These are phyloP conservation scores for Heliocidaris tuberculata DNA, from an alignment of 35 echinoderm and acorn worm genomes.

Conservation along the genomic window DNA sequence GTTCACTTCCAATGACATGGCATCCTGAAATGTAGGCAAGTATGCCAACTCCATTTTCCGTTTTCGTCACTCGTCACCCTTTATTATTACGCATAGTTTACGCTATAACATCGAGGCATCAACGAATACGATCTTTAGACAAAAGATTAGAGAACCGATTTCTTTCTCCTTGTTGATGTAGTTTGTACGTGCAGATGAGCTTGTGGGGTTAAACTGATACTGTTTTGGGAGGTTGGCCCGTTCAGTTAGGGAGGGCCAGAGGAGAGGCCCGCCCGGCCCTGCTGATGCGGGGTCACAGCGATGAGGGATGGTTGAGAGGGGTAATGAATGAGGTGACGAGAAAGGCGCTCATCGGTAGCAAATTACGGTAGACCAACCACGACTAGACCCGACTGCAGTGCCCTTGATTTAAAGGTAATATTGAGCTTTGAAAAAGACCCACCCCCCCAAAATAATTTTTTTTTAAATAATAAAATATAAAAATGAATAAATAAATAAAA, in stretches of 20 bases:
- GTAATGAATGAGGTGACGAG: constrained; percentile 1
- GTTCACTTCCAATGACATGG: not conserved
- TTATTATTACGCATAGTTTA: not conserved
- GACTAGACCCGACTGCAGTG: not conserved
- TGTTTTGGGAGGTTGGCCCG: not conserved
- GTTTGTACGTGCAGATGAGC: not conserved
- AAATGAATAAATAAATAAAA: no score
- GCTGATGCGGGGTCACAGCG: not conserved
- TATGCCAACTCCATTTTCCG: not conserved
- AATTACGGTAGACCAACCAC: not conserved
- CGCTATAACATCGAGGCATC: not conserved
- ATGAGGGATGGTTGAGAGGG: not conserved
- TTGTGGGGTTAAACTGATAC: not conserved
- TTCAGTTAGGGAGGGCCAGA: not conserved
- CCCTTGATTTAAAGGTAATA: not conserved
- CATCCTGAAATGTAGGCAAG: not conserved
- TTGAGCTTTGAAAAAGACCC: not conserved
- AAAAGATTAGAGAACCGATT: not conserved
- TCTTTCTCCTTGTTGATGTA: not conserved
- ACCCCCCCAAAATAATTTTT: no score
- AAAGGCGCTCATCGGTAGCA: not conserved
- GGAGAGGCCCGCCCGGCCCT: not conserved
- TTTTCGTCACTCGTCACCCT: not conserved
- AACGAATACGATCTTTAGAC: not conserved
- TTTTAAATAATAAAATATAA: no score